Conservation (phyloP, 2,113 vertebrate genomes). For the Melierax canorus region DNA sequence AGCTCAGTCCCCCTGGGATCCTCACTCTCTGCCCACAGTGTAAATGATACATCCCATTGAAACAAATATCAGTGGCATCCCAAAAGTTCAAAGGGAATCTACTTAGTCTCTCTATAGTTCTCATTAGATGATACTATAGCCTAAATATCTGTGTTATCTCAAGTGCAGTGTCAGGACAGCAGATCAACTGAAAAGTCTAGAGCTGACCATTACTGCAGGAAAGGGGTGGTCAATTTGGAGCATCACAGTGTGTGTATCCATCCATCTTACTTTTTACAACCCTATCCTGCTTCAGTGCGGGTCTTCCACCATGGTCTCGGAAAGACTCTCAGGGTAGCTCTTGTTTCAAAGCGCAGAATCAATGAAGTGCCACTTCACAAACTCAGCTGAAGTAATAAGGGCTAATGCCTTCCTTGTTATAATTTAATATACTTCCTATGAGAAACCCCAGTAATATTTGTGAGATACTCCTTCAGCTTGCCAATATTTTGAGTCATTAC, state of each 20-base stretch:
- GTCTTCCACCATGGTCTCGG: background rate
- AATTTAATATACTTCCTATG: background rate
- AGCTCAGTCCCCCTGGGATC: background rate
- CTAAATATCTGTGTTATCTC: background rate
- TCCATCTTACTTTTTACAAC: background rate
- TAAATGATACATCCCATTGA: background rate
- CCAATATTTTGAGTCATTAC: background rate
- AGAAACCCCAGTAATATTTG: background rate
- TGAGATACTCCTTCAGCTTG: background rate
- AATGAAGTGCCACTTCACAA: background rate
- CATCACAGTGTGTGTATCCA: background rate
- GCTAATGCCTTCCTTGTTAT: background rate
- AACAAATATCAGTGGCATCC: background rate
- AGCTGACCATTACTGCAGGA: background rate
- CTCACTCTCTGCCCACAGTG: background rate
- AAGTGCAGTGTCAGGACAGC: background rate
- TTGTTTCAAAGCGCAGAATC: background rate
- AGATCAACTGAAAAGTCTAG: background rate
- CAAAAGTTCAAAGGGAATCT: background rate
- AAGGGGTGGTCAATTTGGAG: background rate
- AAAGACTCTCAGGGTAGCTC: fast-evolving
- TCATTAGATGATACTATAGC: background rate
- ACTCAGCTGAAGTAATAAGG: background rate
- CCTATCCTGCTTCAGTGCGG: background rate
- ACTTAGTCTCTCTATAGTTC: background rate